Base-by-base conservation (phyloP, 2,113 vertebrate genomes). In the Microtus montanus region DNA sequence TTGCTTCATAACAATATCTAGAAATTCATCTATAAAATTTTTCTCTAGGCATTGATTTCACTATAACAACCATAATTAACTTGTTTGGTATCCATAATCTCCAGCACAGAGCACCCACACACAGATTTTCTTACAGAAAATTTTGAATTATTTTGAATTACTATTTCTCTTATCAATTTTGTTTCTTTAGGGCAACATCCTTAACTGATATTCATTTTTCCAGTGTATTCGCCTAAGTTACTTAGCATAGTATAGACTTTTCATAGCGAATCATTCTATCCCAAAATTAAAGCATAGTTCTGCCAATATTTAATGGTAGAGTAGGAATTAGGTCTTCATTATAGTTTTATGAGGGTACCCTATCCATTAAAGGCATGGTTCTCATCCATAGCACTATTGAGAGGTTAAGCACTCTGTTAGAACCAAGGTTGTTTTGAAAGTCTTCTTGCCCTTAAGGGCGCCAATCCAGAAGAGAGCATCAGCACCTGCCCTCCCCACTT, bases 351-450 rank as follows among this genome's bases (percentile, higher is more conserved):
- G 54, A 35, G 17, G 4, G 22, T 41, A 4, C 13, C 7, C 38
- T 12, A 63, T 22, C 3, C 44, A 5, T 47, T 63, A 19, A 61
- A 64, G 54, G 28, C 12, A 28, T 38, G 24, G 24, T 61, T 35
- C 33, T 24, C 38, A 17, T 66, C 20, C 10, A 10, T 52, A 35
- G 1, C 61, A 35, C 7, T n/a, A 54, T 4, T 68, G 35, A 49
- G 44, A 2, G 0, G 5, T 1, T 9, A 7, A 33, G 9, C 5
- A 22, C 20, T 4, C 41, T 47, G 22, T 13, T 33, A 49, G 3
- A 10, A 7, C 61, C 52, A 13, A 11, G 2, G 14, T 7, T 33
- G 13, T 19, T 24, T 33, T 24, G 24, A 70, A 73, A 52, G 12
- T 49, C 41, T 33, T 14, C 38, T 28, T 28, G 13, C 3, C 3